A percentile compares a stretch with the other conserved stretches of the same genome.
phyloP scores from a whole-genome alignment of 1,140 invertebrate genomes.

The Scaptomyza hsui region DNA sequence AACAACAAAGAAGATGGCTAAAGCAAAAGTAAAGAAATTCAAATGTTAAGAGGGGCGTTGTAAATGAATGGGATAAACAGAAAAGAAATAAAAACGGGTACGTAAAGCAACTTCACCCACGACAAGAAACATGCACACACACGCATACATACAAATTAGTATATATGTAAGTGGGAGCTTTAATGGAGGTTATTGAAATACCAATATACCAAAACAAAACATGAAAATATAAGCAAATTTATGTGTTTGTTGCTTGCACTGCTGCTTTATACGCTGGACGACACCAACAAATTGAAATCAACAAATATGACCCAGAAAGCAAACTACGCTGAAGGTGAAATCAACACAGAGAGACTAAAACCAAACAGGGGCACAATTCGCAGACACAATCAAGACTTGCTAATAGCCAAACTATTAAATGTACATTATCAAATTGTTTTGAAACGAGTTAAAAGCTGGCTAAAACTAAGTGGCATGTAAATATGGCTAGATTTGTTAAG shows the following conservation, averaged over 20 bases:
- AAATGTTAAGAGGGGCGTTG: constrained; percentile 27
- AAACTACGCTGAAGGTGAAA: constrained; percentile 72
- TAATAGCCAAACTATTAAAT: background rate
- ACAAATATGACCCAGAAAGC: constrained; percentile 80
- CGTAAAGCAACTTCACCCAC: constrained; percentile 32
- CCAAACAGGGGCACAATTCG: background rate
- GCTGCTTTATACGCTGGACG: constrained; percentile 28
- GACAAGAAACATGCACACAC: constrained; percentile 8
- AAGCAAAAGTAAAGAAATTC: constrained; percentile 21
- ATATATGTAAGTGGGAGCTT: constrained; percentile 22
- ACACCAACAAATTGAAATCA: constrained; percentile 74
- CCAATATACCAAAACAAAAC: constrained; percentile 39
- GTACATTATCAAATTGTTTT: constrained; percentile 2
- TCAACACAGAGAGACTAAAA: constrained; percentile 33
- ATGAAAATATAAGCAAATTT: constrained; percentile 66
- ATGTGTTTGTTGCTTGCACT: constrained; percentile 39
- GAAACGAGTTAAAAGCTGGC: constrained; percentile 23
- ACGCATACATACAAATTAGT: constrained; percentile 14
- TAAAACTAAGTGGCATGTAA: constrained; percentile 28
- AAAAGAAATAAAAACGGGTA: constrained; percentile 51
- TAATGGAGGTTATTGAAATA: constrained; percentile 55
- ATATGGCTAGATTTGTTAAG: constrained; percentile 23
- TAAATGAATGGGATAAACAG: constrained; percentile 46
- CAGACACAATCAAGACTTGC: background rate
- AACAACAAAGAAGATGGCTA: constrained; percentile 14